Conservation (phyloP, 2,113 vertebrate species). For the Zootoca vivipara region DNA sequence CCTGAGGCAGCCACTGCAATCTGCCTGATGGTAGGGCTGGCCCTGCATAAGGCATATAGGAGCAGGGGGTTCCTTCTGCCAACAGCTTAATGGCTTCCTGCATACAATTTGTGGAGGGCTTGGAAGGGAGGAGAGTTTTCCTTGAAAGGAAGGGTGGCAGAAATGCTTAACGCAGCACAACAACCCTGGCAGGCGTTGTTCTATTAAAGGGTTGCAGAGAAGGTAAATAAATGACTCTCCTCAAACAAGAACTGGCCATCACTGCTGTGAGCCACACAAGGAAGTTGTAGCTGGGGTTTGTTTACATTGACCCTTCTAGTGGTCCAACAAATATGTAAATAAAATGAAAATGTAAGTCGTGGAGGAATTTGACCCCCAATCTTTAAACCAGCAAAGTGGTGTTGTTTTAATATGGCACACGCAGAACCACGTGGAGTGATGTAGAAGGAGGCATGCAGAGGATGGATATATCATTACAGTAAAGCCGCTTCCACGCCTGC, state of each 20-base stretch:
- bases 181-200: background rate
- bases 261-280: background rate
- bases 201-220: constrained; percentile 9
- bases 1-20: too few relatives aligned
- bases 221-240: constrained; percentile 7
- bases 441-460: background rate
- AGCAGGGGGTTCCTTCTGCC: background rate
- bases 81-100: background rate
- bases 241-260: constrained; percentile 23
- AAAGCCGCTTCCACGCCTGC: too few relatives aligned
- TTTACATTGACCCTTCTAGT: background rate
- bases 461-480: background rate
- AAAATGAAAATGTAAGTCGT: constrained; percentile 18
- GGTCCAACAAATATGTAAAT: background rate
- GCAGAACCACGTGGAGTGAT: constrained; percentile 3
- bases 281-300: background rate
- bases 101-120: background rate
- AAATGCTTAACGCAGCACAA: constrained; percentile 17
- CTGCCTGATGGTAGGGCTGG: too few relatives aligned
- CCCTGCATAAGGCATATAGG: too few relatives aligned
- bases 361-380: background rate
- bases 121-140: background rate
- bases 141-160: background rate
- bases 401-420: constrained; percentile 19
- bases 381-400: constrained; percentile 6